Evolutionary conservation across 2,888 invertebrate species (phyloP), one percentile per base, ranked within the genome.

Genomic region (Eueremaeus valkanovi): DNA sequence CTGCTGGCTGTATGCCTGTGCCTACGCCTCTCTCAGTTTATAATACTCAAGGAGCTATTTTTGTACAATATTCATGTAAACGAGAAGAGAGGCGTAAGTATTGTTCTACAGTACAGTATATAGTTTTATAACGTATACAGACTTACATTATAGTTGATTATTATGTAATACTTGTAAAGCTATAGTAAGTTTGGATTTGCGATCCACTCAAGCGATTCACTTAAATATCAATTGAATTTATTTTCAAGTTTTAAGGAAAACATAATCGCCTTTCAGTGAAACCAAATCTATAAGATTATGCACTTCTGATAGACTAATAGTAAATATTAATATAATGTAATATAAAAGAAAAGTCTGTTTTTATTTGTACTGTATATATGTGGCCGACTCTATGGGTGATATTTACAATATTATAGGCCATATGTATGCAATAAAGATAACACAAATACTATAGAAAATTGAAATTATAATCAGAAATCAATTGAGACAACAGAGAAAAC

Each of bases 351-450:
- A 24, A n/a, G 11, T 51, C 51, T 51, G 21, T 51, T 51, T 51
- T 51, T 21, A 3, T 6, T 51, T 51, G 6, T 6, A 16, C 18
- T 45, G 45, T 18, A 51, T n/a, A 51, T 24, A 3, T 51, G 8
- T 3, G 40, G 66, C 66, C 66, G 66, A 66, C 13, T 66, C 66
- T 66, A 66, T 66, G 66, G 66, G 66, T 66, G 66, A 66, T 66
- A 66, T 66, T 66, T 66, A 66, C 9, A 36, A 66, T 66, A 11
- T 66, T 61, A 29, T 8, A 66, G 66, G 66, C 66, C 66, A 21
- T 36, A 5, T 18, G 9, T 36, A 36, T 33, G 36, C 36, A 21
- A 6, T n/a, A 40, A 11, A 40, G 40, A 40, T 5, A 40, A 40
- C 5, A 9, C 11, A 40, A n/a, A n/a, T n/a, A n/a, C n/a, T n/a